Evolutionary conservation across 2,797 vertebrate genomes (phyloP), one percentile per base, ranked within the genome.

Genomic region (Onychomys leucogaster): DNA sequence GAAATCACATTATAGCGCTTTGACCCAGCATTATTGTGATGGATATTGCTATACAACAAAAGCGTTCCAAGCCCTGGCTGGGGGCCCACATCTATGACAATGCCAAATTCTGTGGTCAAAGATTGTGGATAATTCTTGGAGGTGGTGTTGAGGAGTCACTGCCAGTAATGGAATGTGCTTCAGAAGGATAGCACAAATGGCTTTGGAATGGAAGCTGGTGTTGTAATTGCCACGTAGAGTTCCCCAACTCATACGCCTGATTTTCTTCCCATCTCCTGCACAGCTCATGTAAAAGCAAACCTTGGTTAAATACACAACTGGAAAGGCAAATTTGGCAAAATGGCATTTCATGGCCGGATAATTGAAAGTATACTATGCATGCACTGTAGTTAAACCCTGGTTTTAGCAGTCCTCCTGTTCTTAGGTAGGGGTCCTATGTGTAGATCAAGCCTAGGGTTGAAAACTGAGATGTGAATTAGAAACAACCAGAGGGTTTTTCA

Each of bases 41-140:
- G 78, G 90, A 94, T 96, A 94, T 90, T 55, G 77, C 61, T 82
- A 61, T 75, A 92, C 32, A 95, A n/a, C 49, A 88, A 96, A 90
- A 95, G 21, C 43, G 41, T 90, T 92, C 65, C 43, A 94, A 61
- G 75, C 67, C 90, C 96, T 97, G 94, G 96, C 94, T 65, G 61
- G 81, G n/a, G 41, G 95, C 90, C 90, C 32, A 4, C 5, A 41
- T 37, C 77, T 75, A 69, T 88, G 46, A 90, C 71, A 91, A 94
- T 85, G 92, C 76, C 87, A 96, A 88, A 92, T 61, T 55, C 49
- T 90, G 63, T 23, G 17, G 61, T 94, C 77, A 86, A 94, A 95
- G 52, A 95, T 76, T 89, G 55, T 61, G 25, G 49, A n/a, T 90
- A 73, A 75, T 96, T 94, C 90, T 96, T 94, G 21, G 96, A 96